These are phyloP conservation scores for Cotesia vestalis DNA, from an alignment of 1,140 invertebrate genomes.

Conservation along the genomic window DNA sequence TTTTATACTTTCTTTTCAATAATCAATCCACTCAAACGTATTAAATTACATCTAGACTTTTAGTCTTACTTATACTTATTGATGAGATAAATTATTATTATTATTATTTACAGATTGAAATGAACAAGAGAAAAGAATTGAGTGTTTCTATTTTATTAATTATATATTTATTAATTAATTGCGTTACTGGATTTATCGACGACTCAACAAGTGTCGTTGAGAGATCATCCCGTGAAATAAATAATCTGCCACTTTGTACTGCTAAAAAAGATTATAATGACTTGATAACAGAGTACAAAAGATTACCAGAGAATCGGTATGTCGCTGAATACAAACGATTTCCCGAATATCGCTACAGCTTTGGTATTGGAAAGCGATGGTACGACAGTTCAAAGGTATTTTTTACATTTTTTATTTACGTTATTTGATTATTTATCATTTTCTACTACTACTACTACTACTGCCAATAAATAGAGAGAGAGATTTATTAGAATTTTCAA, in stretches of 20 bases:
- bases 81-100: no score
- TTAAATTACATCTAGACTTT: no score
- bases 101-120: background rate
- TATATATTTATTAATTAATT: conserved; percentile 2
- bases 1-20: no score
- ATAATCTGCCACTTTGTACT: conserved; percentile 46
- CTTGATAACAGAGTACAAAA: conserved; percentile 73
- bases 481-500: background rate
- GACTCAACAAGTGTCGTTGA: conserved; percentile 2
- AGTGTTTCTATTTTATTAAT: conserved; percentile 1
- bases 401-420: no score
- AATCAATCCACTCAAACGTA: no score
- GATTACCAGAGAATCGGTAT: conserved; percentile 66
- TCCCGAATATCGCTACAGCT: conserved; percentile 69
- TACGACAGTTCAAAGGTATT: conserved; percentile 42
- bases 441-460: no score
- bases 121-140: conserved; percentile 23
- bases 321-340: conserved; percentile 73
- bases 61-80: no score
- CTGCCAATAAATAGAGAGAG: no score
- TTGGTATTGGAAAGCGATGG: conserved; percentile 72
- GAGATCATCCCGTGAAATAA: conserved; percentile 2
- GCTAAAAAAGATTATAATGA: conserved; percentile 32
- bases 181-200: background rate
- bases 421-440: no score